Percentiles rank a stretch among this genome's conserved stretches.
Conservation (phyloP, 2,113 vertebrate genomes). For the Noturus placidus region DNA sequence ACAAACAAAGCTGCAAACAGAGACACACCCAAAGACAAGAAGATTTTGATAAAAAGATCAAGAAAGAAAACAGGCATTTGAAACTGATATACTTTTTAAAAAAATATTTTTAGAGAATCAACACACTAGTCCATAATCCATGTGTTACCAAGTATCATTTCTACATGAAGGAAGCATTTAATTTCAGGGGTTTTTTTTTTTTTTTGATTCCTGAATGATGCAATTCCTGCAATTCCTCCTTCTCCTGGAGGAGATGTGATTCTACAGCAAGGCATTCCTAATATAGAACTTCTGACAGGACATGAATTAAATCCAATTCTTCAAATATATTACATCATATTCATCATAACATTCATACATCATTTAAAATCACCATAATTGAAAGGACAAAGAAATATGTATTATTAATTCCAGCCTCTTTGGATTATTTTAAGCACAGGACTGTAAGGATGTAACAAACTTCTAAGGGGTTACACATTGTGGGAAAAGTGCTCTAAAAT, state of each 20-base stretch:
- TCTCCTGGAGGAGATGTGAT: background rate
- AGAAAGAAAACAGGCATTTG: background rate
- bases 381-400: constrained; percentile 8
- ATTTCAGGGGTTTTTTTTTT: background rate
- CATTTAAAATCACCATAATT: background rate
- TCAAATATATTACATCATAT: constrained; percentile 8
- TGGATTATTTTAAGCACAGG: background rate
- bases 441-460: background rate
- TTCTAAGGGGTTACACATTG: background rate
- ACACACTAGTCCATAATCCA: background rate
- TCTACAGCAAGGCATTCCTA: constrained; percentile 10
- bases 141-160: background rate
- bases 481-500: background rate
- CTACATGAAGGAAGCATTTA: background rate
- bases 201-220: background rate
- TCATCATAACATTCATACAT: constrained; percentile 22
- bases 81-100: background rate
- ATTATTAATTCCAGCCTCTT: background rate
- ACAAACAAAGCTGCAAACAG: background rate
- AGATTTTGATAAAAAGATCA: background rate
- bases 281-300: constrained; percentile 15
- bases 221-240: background rate
- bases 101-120: background rate
- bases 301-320: background rate
- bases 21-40: background rate